Evolutionary conservation across 2,797 vertebrate species (phyloP), one percentile per base, ranked within the genome.

Genomic region (Meriones psammophilus): DNA sequence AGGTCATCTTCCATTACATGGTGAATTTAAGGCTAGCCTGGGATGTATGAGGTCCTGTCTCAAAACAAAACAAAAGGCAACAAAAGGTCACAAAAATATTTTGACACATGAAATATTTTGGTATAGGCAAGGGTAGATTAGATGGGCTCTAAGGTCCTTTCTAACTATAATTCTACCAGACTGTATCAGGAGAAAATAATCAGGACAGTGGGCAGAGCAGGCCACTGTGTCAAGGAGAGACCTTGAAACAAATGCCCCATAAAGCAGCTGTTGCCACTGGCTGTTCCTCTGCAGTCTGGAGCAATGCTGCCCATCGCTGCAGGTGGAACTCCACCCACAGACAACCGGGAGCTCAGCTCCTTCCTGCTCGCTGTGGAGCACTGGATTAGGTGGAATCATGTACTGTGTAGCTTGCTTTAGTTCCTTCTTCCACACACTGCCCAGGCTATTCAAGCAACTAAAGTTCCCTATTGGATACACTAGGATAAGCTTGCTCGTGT

Each of bases 331-430:
- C 46, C 8, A 81, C 66, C 76, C 46, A 62, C 6, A 50, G 77
- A 66, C 91, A 88, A 62, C 68, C 26, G 58, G 84, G 89, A 68
- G n/a, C 62, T 84, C 64, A 3, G 74, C 84, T 92, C n/a, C 94
- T 60, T 64, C 69, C 78, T 3, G 15, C 30, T 64, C 15, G 58
- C 28, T 74, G 85, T 88, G 54, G 73, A 89, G 93, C 93, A 92
- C 42, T 33, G 50, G 50, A 22, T 50, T 28, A 69, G 94, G 58
- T 42, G 87, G 79, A 94, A 95, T 36, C 77, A 46, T 54, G 58
- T 26, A 88, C 86, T 89, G 4, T 39, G 30, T 71, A 36, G 71
- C 46, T 96, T 39, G 60, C 26, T 78, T 15, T 62, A 91, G 24
- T 7, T 78, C n/a, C 90, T 81, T 94, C 79, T 92, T 54, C 69